Evolutionary conservation across 2,113 vertebrate genomes (phyloP).

Genomic region (Lepus americanus): DNA sequence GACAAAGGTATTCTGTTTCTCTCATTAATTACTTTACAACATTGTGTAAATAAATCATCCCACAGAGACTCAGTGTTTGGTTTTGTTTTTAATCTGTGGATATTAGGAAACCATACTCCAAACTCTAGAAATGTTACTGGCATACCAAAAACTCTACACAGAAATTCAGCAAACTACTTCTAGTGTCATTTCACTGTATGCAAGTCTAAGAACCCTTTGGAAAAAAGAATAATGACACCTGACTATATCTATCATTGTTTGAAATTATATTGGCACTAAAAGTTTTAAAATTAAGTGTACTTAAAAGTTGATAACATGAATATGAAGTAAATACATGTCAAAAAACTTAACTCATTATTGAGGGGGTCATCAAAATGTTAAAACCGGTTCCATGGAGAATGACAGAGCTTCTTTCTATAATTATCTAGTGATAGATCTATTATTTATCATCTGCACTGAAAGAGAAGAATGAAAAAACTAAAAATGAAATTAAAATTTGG

Average conservation of each 20-base stretch:
- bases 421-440: neutral
- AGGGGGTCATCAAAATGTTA: neutral
- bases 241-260: neutral
- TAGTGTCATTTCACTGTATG: neutral
- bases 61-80: neutral
- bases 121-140: neutral
- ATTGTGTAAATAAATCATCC: neutral
- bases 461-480: neutral
- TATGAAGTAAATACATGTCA: neutral
- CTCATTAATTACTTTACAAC: neutral
- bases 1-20: neutral
- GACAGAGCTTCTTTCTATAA: neutral
- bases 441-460: neutral
- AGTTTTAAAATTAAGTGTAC: neutral
- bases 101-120: neutral
- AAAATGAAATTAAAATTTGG: neutral
- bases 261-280: neutral
- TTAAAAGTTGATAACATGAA: neutral
- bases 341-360: slow-evolving; percentile 3
- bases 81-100: neutral
- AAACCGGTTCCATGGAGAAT: neutral
- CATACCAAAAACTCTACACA: neutral
- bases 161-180: neutral
- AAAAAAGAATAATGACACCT: neutral
- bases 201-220: neutral